Evolutionary conservation across 1,140 invertebrate species (phyloP).

Genomic region (Cydia amplana): DNA sequence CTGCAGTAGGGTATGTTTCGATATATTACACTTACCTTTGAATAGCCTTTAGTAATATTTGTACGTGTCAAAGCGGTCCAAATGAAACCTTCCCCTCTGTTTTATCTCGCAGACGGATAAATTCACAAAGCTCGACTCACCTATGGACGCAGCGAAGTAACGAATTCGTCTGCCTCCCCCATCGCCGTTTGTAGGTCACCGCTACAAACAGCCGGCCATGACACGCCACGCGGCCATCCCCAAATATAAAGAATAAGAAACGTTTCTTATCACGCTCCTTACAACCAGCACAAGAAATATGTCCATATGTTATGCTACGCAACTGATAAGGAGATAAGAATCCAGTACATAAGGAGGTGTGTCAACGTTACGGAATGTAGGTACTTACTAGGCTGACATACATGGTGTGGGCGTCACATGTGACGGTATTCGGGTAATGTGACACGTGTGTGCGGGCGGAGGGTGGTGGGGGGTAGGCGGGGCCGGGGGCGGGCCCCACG

Average conservation of each 20-base stretch:
- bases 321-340: conserved; percentile 1
- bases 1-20: not conserved
- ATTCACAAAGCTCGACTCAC: conserved; percentile 4
- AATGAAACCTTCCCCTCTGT: not conserved
- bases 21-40: not conserved
- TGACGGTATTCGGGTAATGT: conserved; percentile 61
- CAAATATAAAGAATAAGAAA: not conserved
- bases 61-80: not conserved
- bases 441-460: conserved; percentile 55
- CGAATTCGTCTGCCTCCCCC: conserved; percentile 16
- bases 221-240: conserved; percentile 6
- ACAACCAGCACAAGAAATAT: not conserved
- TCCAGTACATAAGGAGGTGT: conserved; percentile 4
- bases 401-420: conserved; percentile 73
- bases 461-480: conserved; percentile 39
- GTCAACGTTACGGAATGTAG: conserved; percentile 41
- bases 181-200: conserved; percentile 22
- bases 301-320: not conserved
- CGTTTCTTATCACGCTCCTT: not conserved
- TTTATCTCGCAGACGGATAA: not conserved
- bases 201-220: conserved; percentile 18
- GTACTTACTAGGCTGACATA: conserved; percentile 65
- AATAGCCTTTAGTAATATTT: not conserved
- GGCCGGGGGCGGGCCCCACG: conserved; percentile 47
- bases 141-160: conserved; percentile 7